Evolutionary conservation across 2,797 vertebrate species (phyloP).

Genomic region (Apogon talboti): DNA sequence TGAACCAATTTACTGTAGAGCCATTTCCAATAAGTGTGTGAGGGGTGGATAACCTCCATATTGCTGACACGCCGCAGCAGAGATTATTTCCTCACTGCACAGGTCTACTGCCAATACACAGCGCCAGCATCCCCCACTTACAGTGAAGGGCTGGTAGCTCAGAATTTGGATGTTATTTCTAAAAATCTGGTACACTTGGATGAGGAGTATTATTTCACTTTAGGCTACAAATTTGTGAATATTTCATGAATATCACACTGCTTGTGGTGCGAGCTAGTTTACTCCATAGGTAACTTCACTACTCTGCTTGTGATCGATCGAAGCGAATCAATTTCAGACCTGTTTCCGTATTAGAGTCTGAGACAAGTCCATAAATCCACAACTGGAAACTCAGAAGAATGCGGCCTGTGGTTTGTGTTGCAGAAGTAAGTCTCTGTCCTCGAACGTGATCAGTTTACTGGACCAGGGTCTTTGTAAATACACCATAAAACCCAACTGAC

Average conservation of each 20-base stretch:
- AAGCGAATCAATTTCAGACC: conserved; percentile 44
- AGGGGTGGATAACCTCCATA: conserved; percentile 40
- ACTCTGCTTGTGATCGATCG: conserved; percentile 40
- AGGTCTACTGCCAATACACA: conserved; percentile 17
- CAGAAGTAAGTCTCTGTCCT: conserved; percentile 21
- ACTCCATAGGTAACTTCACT: conserved; percentile 21
- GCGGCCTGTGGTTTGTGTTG: conserved; percentile 27
- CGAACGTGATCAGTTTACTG: conserved; percentile 21
- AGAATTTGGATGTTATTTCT: conserved; percentile 9
- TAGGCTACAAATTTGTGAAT: conserved; percentile 4
- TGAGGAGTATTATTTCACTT: conserved; percentile 28
- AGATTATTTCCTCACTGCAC: conserved; percentile 26
- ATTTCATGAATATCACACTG: conserved; percentile 41
- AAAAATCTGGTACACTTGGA: conserved; percentile 2
- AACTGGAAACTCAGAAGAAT: conserved; percentile 12
- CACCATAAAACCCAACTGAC: conserved; percentile 19
- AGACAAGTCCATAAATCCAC: conserved; percentile 54
- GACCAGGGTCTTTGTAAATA: conserved; percentile 18
- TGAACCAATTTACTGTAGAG: conserved; percentile 22
- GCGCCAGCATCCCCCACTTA: conserved; percentile 15
- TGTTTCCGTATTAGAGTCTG: conserved; percentile 24
- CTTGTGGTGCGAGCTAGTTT: conserved; percentile 28
- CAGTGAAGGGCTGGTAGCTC: conserved; percentile 1
- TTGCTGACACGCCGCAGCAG: conserved; percentile 23
- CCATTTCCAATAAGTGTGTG: conserved; percentile 31